These are phyloP conservation scores for Empidonax alnorum DNA, from an alignment of 2,113 vertebrate genomes.

Conservation along the genomic window DNA sequence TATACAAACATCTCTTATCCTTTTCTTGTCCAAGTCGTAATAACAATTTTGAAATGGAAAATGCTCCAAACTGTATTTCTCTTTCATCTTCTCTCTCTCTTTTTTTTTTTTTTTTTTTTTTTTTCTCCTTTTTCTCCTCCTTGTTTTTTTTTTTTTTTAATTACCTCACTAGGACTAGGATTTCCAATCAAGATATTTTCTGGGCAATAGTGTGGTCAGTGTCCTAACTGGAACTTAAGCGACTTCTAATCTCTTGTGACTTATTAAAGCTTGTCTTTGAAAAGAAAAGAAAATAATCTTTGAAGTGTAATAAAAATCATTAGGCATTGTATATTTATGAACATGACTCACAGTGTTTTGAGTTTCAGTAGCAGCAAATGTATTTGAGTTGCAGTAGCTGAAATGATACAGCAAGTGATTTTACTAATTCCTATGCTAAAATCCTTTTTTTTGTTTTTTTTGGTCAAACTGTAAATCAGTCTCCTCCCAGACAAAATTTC, in stretches of 20 bases:
- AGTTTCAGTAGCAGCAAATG: not conserved
- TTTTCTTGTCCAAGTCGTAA: not conserved
- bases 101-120: no score
- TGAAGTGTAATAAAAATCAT: not conserved
- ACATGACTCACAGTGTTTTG: not conserved
- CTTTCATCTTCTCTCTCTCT: not conserved
- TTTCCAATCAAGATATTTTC: not conserved
- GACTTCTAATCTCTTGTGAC: not conserved
- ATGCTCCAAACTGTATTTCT: not conserved
- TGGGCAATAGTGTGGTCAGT: not conserved
- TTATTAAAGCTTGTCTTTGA: not conserved
- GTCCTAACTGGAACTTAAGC: not conserved
- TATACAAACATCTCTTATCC: not conserved
- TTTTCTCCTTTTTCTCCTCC: not conserved
- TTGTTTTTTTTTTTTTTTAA: accelerated
- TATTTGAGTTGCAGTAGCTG: not conserved
- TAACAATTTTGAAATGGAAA: not conserved
- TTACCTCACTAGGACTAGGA: not conserved
- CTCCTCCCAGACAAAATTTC: not conserved
- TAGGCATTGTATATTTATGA: not conserved
- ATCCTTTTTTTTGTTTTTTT: not conserved
- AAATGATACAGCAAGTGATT: not conserved
- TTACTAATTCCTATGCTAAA: not conserved
- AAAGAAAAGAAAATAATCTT: not conserved
- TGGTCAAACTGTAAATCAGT: not conserved